Percentiles rank a stretch among this genome's conserved stretches.
Evolutionary conservation across 1,140 invertebrate species (phyloP).

Genomic region (Nixonia krombeini): DNA sequence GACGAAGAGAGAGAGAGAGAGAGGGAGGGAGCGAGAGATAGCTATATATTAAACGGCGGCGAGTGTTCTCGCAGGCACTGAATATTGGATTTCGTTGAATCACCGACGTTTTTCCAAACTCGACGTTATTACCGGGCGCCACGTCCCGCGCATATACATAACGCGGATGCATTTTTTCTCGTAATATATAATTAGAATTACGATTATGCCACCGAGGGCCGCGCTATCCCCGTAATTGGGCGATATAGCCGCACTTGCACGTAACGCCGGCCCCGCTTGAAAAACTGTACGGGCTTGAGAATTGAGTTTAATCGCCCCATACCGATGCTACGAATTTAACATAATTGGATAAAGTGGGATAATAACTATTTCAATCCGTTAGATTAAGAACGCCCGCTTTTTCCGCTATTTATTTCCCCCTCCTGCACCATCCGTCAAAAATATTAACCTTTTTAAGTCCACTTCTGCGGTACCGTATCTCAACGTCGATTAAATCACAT

Average conservation of each 20-base stretch:
- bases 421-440: too few species aligned
- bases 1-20: neutral
- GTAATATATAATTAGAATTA: slow-evolving; percentile 49
- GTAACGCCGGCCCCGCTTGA: slow-evolving; percentile 25
- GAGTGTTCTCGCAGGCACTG: slow-evolving; percentile 31
- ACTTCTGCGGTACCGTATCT: too few species aligned
- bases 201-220: slow-evolving; percentile 28
- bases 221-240: slow-evolving; percentile 34
- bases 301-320: slow-evolving; percentile 40
- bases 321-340: slow-evolving; percentile 33
- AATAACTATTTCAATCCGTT: slow-evolving; percentile 24
- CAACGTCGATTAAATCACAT: too few species aligned
- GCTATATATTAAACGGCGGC: slow-evolving; percentile 27
- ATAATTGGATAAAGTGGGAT: slow-evolving; percentile 40
- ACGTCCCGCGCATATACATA: slow-evolving; percentile 27
- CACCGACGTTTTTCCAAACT: slow-evolving; percentile 19
- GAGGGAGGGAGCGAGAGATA: slow-evolving; percentile 3
- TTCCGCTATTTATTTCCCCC: too few species aligned
- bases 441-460: too few species aligned
- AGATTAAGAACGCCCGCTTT: slow-evolving; percentile 28
- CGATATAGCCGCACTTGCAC: slow-evolving; percentile 26
- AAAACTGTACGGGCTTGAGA: slow-evolving; percentile 31
- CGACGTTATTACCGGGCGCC: slow-evolving; percentile 8
- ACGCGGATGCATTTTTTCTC: slow-evolving; percentile 19
- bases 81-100: slow-evolving; percentile 42